These are phyloP conservation scores for Apis cerana DNA, from an alignment of 1,140 invertebrate genomes.

Conservation along the genomic window DNA sequence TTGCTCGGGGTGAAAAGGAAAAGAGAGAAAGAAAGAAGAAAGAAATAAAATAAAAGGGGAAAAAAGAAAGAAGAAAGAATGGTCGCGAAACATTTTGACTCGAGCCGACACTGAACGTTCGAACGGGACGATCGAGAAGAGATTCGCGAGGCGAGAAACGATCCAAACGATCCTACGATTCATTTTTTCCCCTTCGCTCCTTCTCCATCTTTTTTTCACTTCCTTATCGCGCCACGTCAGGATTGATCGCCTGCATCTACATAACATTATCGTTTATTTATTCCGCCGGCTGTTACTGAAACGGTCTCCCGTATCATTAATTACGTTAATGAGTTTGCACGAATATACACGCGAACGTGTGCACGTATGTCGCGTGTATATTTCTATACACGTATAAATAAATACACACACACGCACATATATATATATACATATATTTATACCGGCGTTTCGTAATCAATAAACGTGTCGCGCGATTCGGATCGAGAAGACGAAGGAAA, in stretches of 20 bases:
- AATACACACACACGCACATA: background rate
- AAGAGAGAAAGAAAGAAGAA: background rate
- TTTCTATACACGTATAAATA: too few relatives aligned
- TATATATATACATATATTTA: background rate
- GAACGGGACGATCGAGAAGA: background rate
- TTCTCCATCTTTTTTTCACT: constrained; percentile 8
- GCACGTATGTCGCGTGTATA: background rate
- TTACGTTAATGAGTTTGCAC: constrained; percentile 50
- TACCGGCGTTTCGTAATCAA: constrained; percentile 23
- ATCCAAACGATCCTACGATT: background rate
- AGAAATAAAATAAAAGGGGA: background rate
- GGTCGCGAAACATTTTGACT: constrained; percentile 3
- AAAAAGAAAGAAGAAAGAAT: background rate
- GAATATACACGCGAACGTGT: background rate
- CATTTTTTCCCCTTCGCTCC: constrained; percentile 2
- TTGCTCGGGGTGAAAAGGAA: background rate
- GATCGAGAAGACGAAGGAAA: background rate
- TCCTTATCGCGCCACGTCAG: constrained; percentile 37
- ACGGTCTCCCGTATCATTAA: constrained; percentile 50
- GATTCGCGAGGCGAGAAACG: constrained; percentile 1
- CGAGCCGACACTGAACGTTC: background rate
- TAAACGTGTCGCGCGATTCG: constrained; percentile 17
- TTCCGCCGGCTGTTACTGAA: constrained; percentile 45
- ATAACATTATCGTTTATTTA: constrained; percentile 55
- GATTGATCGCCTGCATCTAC: constrained; percentile 49